Evolutionary conservation across 2,797 vertebrate species (phyloP).

Genomic region (Numenius phaeopus): DNA sequence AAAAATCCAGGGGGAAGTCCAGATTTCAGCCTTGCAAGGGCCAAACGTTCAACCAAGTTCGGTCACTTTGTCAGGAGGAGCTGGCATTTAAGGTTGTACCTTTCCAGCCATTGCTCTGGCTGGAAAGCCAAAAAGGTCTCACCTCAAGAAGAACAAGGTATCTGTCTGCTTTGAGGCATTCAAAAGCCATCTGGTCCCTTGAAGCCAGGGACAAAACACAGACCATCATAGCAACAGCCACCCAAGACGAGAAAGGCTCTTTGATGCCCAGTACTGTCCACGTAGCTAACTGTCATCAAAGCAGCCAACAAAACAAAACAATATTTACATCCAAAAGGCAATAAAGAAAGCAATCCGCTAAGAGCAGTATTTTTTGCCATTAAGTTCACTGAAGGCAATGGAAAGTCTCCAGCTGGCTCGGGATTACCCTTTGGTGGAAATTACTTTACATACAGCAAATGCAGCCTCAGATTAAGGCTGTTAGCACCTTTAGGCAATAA

Average conservation of each 20-base stretch:
- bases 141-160: background rate
- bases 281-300: background rate
- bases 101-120: background rate
- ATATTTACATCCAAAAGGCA: background rate
- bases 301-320: background rate
- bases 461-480: constrained; percentile 35
- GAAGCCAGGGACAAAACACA: background rate
- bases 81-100: background rate
- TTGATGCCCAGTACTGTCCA: background rate
- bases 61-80: background rate
- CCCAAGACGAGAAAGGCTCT: background rate
- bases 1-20: background rate
- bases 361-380: background rate
- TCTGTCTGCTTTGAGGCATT: background rate
- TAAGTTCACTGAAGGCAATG: background rate
- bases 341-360: constrained; percentile 30
- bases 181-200: constrained; percentile 1
- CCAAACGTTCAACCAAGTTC: background rate
- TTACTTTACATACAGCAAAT: constrained; percentile 17
- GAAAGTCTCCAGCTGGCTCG: constrained; percentile 47
- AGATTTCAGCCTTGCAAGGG: background rate
- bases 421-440: constrained; percentile 12
- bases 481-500: constrained; percentile 47
- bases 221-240: background rate
- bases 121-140: background rate